Evolutionary conservation across 1,140 invertebrate genomes (phyloP), one percentile per base, ranked within the genome.

Genomic region (Drosophila melanica): DNA sequence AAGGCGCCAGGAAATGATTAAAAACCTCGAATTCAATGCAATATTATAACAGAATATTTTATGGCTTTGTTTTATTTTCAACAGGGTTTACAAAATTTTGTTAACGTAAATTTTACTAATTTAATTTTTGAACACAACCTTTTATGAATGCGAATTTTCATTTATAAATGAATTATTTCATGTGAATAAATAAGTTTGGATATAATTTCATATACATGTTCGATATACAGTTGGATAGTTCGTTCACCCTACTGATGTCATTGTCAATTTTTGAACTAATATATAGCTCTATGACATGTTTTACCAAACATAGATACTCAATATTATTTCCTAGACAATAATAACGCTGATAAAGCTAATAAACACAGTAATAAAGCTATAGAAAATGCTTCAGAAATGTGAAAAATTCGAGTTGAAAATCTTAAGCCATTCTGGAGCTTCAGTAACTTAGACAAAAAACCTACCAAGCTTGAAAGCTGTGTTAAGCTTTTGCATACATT

Each of bases 1-100:
- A 27, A 62, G 63, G 63, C 62, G 74, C 63, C 74, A 73, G 66
- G 55, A 69, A 59, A 20, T 75, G 37, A 63, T 53, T 68, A 27
- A 30, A 37, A 51, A 66, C 35, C 16, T 18, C 55, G 16, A 50
- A 27, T 23, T 14, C 23, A 37, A 35, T 30, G 16, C 44, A n/a
- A 37, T 47, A 16, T 18, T 18, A 16, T 27, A 10, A 57, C 42
- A 23, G 12, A 6, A 6, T 37, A 23, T 50, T 50, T 50, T 12
- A 12, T 16, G 27, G 3, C 8, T 50, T 50, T 33, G 9, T 30
- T 30, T 16, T 5, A 50, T 10, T 14, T 50, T 9, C 27, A n/a
- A 41, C 14, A n/a, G 39, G 6, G n/a, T 10, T 41, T 12, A 7
- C n/a, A 6, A n/a, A 14, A 12, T n/a, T 27, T 27, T 5, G 39